Conservation (phyloP, 1,140 invertebrate genomes). For the Pachyrhynchus sulphureomaculatus region DNA sequence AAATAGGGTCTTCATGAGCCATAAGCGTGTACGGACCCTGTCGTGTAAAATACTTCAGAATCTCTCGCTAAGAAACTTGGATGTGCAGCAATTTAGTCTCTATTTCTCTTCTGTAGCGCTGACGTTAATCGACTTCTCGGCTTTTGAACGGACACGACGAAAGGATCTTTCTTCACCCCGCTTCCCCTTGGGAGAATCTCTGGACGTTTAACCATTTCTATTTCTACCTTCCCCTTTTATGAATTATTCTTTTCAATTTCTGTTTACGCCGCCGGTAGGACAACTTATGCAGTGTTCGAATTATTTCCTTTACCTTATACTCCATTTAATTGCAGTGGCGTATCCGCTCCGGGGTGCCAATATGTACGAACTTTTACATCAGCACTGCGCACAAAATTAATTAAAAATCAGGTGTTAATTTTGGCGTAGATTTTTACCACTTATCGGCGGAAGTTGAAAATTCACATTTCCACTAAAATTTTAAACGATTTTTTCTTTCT, state of each 20-base stretch:
- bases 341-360: no score
- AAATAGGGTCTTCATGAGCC: conserved; percentile 39
- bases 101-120: conserved; percentile 48
- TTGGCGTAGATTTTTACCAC: no score
- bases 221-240: background rate
- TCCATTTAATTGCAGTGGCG: background rate
- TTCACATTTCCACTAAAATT: no score
- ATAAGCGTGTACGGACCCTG: conserved; percentile 31
- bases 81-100: conserved; percentile 51
- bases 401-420: no score
- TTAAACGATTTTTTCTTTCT: no score
- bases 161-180: conserved; percentile 21
- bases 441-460: no score
- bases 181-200: background rate
- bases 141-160: conserved; percentile 45
- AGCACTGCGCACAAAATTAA: no score
- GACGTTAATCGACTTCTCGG: conserved; percentile 51
- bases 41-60: conserved; percentile 43
- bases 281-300: background rate
- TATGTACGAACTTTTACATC: no score
- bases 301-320: background rate
- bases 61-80: conserved; percentile 46
- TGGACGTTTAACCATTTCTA: conserved; percentile 6
- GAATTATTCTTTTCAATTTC: conserved; percentile 17
- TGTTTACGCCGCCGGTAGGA: conserved; percentile 6